Evolutionary conservation across 2,113 vertebrate genomes (phyloP).

Genomic region (Regulus satrapa): DNA sequence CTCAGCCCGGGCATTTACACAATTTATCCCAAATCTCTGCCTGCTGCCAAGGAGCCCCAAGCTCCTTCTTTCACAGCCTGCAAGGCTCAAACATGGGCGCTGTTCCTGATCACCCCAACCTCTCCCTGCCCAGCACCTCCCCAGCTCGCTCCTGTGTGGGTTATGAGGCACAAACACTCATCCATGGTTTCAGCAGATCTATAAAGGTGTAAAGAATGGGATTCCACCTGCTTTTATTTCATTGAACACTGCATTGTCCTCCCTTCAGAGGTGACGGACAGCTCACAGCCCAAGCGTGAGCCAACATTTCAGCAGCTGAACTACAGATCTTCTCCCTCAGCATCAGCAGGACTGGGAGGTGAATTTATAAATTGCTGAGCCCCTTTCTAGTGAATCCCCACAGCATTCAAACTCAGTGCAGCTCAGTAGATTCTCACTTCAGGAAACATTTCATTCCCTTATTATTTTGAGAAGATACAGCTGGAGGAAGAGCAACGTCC

Average conservation of each 20-base stretch:
- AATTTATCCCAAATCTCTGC: neutral
- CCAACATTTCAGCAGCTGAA: neutral
- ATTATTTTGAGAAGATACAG: neutral
- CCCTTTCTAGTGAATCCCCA: neutral
- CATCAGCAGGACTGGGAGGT: neutral
- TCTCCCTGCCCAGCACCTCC: accelerated
- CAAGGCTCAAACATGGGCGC: neutral
- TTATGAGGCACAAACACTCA: neutral
- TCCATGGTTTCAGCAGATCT: neutral
- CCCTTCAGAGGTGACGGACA: accelerated
- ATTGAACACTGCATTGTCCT: accelerated
- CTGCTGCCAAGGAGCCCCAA: neutral
- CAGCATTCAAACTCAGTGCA: neutral
- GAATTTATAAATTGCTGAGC: neutral
- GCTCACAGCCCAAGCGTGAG: neutral
- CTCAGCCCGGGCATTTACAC: neutral
- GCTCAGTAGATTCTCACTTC: neutral
- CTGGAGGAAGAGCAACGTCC: neutral
- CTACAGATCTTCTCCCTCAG: no score
- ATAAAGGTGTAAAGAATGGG: accelerated
- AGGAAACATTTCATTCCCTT: neutral
- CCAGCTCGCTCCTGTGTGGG: accelerated
- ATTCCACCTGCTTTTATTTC: accelerated
- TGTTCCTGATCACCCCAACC: no score
- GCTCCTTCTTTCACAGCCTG: neutral